Evolutionary conservation across 1,140 invertebrate species (phyloP), one percentile per base, ranked within the genome.

Genomic region (Steinernema khuongi): DNA sequence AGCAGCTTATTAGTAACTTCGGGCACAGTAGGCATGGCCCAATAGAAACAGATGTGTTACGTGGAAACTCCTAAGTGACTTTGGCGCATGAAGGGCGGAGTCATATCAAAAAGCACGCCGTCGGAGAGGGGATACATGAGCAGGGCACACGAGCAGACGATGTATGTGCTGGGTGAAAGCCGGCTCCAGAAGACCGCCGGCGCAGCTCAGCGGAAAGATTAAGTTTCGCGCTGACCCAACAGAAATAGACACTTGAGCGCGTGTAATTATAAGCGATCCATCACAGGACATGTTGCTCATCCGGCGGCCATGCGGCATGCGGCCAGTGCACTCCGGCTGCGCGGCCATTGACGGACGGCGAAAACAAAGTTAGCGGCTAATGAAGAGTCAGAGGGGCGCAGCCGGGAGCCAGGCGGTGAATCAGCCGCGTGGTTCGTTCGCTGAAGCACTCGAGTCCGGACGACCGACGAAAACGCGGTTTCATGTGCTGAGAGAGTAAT

Each of bases 331-430:
- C 50, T 22, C 50, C 14, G 26, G 50, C 4, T 14, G 50, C 50
- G 50, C 50, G 4, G 50, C 26, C 26, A 22, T 60, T 22, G 50
- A 17, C 19, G 50, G 26, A 60, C 50, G 50, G 4, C 19, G 50
- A 60, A 60, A 60, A 60, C 50, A 60, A 41, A 60, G 50, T 60
- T 60, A 60, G 14, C 7, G 26, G 50, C 50, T 60, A 60, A 60
- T 60, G 22, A 60, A 60, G 50, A 60, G 50, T 60, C 50, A 60
- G 50, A 60, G 11, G 26, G 50, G 50, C 50, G 50, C 50, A 60
- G 26, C 50, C 50, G 22, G 26, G 50, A 60, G 50, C 50, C 50
- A 60, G 14, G 50, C 2, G 7, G 36, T 60, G 11, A 60, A 60
- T 60, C 50, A 60, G 26, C 50, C 14, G 19, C 7, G 19, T 22